Base-by-base conservation (phyloP, 2,797 vertebrate species). In the Anguilla anguilla region DNA sequence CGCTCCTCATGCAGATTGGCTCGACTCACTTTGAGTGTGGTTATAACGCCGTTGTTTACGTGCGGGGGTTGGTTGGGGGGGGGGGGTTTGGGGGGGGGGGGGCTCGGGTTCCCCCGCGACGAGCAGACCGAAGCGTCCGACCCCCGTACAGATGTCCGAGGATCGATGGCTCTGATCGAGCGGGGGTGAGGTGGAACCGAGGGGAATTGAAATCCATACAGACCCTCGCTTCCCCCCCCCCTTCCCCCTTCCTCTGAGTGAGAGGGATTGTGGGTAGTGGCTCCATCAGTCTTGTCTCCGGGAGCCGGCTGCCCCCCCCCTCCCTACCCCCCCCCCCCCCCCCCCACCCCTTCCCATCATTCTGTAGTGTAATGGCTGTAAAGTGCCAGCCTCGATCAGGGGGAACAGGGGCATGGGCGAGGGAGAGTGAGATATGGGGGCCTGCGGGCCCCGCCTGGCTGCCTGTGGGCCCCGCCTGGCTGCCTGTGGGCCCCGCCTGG, bases 401-500 rank as follows among this genome's bases (percentile, higher is more conserved):
- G 19, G 15, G 43, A 55, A 81, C 53, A 11, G 11, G 55, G 77
- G 59, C 94, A 94, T 89, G 82, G 93, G 91, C 92, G 92, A 35
- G 91, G 91, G 91, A 91, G 91, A 94, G 92, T 89, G 90, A 92
- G 91, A 91, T 57, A 28, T 17, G 91, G 88, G 92, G 93, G 35
- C 35, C 35, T 1, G 35, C 35, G 35, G 35, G 35, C 1, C 35
- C 35, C 35, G 35, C 35, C 35, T 35, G 35, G 35, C 35, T 35
- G 35, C 35, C 35, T 35, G 35, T 35, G 35, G 35, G 35, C 35
- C 35, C 35, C 35, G 35, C 35, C 35, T 1, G 35, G 35, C 35
- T 35, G 35, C 35, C 35, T 95, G 94, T 95, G 94, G 94, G 94
- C 94, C 93, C 92, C 92, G 95, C 83, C 86, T 94, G 95, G 96